Conservation (phyloP, 2,888 invertebrate genomes). For the Aspidiotus rigidus region DNA sequence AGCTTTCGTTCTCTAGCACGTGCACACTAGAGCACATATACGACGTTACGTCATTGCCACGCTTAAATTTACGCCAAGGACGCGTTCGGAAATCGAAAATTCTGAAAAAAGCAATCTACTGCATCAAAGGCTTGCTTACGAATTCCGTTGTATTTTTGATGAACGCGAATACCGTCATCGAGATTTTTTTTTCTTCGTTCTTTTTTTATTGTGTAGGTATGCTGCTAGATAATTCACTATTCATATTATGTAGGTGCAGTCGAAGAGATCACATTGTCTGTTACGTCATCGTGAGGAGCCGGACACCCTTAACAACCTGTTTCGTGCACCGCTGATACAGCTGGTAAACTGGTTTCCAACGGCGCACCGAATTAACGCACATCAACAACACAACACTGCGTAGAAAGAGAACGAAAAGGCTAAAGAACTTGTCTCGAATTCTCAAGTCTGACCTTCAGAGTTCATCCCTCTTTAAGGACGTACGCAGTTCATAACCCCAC, state of each 20-base stretch:
- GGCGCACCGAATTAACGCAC: not conserved
- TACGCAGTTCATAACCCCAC: slow-evolving; percentile 2
- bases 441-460: slow-evolving; percentile 2
- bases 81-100: not conserved
- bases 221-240: not conserved
- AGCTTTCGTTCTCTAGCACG: not conserved
- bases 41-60: slow-evolving; percentile 1
- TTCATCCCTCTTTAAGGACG: slow-evolving; percentile 4
- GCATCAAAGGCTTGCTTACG: too few relatives aligned
- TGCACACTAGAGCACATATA: not conserved
- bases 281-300: not conserved
- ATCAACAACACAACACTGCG: not conserved
- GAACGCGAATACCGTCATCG: too few relatives aligned
- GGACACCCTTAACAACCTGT: slow-evolving; percentile 4
- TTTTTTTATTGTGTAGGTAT: too few relatives aligned
- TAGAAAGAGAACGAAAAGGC: slow-evolving; percentile 2
- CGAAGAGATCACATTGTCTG: not conserved
- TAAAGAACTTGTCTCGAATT: slow-evolving; percentile 4
- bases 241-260: not conserved
- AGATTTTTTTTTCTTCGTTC: too few relatives aligned
- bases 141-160: too few relatives aligned
- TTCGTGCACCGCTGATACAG: not conserved
- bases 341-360: slow-evolving; percentile 1
- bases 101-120: too few relatives aligned
- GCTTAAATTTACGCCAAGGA: slow-evolving; percentile 7